Conservation (phyloP, 2,888 invertebrate species). For the Erynnis tages region DNA sequence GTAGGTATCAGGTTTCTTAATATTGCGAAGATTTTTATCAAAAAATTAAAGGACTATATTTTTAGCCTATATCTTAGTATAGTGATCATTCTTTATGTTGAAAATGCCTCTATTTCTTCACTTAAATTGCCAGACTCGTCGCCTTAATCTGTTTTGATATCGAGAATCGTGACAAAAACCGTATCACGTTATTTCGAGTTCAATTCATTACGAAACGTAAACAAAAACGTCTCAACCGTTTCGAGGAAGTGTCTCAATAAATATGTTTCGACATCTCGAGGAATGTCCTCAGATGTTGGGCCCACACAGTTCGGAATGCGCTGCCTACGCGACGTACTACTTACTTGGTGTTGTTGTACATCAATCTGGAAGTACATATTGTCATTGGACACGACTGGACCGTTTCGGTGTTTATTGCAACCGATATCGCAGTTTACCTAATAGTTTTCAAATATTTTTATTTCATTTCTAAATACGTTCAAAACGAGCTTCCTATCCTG, state of each 20-base stretch:
- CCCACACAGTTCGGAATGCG: slow-evolving; percentile 62
- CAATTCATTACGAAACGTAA: slow-evolving; percentile 18
- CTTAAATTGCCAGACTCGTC: no score
- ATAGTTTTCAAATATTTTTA: no score
- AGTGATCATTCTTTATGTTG: no score
- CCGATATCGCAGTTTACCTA: slow-evolving; percentile 27
- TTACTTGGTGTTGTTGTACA: slow-evolving; percentile 37
- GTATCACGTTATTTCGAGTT: slow-evolving; percentile 6
- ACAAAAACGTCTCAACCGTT: slow-evolving; percentile 25
- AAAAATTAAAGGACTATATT: no score
- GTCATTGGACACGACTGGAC: slow-evolving; percentile 36
- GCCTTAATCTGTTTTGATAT: background rate
- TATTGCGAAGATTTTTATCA: no score
- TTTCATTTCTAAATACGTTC: no score
- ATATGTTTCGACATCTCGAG: slow-evolving; percentile 43
- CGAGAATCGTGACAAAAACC: slow-evolving; percentile 8
- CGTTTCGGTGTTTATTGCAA: slow-evolving; percentile 30
- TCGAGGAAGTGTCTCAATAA: slow-evolving; percentile 45
- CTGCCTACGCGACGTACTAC: slow-evolving; percentile 61
- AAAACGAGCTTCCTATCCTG: no score
- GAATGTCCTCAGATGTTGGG: slow-evolving; percentile 60
- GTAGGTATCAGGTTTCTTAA: slow-evolving; percentile 14
- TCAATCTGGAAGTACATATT: slow-evolving; percentile 49
- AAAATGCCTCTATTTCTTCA: no score
- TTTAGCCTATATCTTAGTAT: no score